Base-by-base conservation (phyloP, 2,888 invertebrate species). In the Andrena haemorrhoa region DNA sequence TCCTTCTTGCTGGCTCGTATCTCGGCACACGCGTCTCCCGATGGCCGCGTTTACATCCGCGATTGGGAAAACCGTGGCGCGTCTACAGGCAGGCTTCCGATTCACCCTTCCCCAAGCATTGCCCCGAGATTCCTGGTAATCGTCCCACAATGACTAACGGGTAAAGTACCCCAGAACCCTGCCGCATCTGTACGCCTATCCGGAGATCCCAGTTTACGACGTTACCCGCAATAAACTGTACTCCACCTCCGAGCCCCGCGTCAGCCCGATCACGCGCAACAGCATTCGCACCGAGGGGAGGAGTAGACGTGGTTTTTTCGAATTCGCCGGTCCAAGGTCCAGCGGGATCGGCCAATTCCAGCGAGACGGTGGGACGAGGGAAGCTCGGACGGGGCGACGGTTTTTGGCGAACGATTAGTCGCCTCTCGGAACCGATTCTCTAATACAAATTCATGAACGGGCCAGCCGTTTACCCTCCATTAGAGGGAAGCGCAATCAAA, bases 391-490 rank as follows among this genome's bases (percentile, higher is more conserved):
- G 53, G 35, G 65, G 72, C 70, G 82, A 72, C 72, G 70, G 82
- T 82, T 78, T 77, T 82, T 70, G 77, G 85, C 74, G 51, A 74
- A 58, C 58, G 75, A 29, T 12, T 77, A 79, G 74, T 79, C 75
- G 75, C 70, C 86, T 86, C 88, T 84, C 70, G 88, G 90, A 91
- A 89, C 88, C 88, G 89, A 90, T 89, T 89, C 87, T 91, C 92
- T 92, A 93, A 93, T 93, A 92, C 92, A 93, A 93, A 93, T 93
- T 93, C 93, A 93, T 93, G 93, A 93, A 93, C 88, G 89, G 65
- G 86, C 88, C 87, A 84, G 85, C 89, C 90, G 89, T 92, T 93
- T 92, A 92, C 86, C 92, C 91, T 89, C 92, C 89, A 93, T 93
- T 93, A 93, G 92, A 91, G 90, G 90, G 89, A 89, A 90, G 91